These are phyloP conservation scores for Oceanodroma tethys DNA, from an alignment of 2,113 vertebrate genomes.

Conservation along the genomic window DNA sequence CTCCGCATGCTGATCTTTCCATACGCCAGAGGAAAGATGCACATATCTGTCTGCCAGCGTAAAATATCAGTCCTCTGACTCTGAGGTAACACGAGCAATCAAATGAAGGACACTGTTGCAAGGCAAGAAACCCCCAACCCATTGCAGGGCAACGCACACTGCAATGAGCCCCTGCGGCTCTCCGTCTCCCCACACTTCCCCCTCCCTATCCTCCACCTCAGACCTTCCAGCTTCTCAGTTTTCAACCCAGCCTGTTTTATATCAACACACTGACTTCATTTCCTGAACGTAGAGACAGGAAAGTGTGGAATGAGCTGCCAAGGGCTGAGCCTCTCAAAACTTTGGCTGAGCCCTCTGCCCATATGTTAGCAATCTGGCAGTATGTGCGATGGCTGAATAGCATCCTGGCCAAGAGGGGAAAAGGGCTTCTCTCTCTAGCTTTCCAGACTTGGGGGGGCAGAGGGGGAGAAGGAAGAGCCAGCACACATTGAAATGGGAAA, in stretches of 20 bases:
- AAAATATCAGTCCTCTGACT: not conserved
- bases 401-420: slow-evolving; percentile 41
- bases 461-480: not conserved
- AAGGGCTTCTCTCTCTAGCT: slow-evolving; percentile 1
- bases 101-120: not conserved
- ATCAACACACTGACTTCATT: slow-evolving; percentile 80
- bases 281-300: slow-evolving; percentile 72
- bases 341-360: slow-evolving; percentile 57
- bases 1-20: not conserved
- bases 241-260: slow-evolving; percentile 66
- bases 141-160: not conserved
- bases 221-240: slow-evolving; percentile 53
- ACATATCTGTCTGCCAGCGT: not conserved
- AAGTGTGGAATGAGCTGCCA: slow-evolving; percentile 43
- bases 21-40: not conserved
- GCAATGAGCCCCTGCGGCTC: not conserved
- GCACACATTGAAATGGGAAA: not conserved
- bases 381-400: slow-evolving; percentile 32
- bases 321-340: slow-evolving; percentile 66
- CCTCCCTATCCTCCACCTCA: not conserved
- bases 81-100: not conserved
- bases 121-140: not conserved
- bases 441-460: not conserved
- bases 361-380: slow-evolving; percentile 73
- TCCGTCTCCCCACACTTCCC: not conserved